Conservation (phyloP, 2,888 invertebrate species). For the Plusia festucae region DNA sequence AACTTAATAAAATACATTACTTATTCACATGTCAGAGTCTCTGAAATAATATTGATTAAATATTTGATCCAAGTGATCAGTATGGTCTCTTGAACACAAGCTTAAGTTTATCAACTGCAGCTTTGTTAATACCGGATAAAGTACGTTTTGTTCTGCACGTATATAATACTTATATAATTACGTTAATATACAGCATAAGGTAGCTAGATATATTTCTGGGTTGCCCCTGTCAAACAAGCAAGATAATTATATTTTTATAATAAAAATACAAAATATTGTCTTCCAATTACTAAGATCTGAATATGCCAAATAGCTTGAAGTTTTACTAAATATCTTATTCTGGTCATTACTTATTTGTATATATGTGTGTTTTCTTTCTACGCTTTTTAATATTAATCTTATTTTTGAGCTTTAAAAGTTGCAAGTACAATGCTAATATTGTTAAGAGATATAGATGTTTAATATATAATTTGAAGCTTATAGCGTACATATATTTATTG, state of each 20-base stretch:
- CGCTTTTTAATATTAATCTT: conserved; percentile 63
- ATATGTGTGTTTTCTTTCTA: conserved; percentile 61
- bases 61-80: no score
- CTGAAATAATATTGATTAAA: no score
- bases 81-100: no score
- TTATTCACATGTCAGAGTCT: no score
- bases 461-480: conserved; percentile 75
- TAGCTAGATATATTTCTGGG: background rate
- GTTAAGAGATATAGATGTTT: conserved; percentile 77
- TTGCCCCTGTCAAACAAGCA: background rate
- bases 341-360: conserved; percentile 56
- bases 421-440: conserved; percentile 82
- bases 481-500: conserved; percentile 77
- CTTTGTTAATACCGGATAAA: no score
- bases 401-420: conserved; percentile 86
- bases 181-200: background rate
- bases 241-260: no score
- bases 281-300: background rate
- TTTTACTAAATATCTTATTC: conserved; percentile 46
- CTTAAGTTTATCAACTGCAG: no score
- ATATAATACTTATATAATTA: no score
- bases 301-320: conserved; percentile 29
- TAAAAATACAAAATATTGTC: background rate
- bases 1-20: no score
- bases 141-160: no score